phyloP scores from a whole-genome alignment of 2,888 invertebrate species.

The Anagyrus pseudococci region DNA sequence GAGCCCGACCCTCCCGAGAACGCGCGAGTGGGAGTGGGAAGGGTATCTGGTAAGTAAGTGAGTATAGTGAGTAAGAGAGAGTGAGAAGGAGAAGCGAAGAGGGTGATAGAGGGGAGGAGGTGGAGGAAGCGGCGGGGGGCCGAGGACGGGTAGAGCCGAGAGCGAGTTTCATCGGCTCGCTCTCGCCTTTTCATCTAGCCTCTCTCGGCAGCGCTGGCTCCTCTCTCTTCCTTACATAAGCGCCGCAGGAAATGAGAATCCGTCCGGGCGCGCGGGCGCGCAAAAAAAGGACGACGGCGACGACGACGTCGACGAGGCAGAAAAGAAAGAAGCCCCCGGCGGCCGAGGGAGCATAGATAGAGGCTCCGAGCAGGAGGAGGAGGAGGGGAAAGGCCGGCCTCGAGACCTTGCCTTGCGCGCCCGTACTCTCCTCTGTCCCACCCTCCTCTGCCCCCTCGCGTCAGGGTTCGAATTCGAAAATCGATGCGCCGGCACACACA shows the following conservation, averaged over 20 bases:
- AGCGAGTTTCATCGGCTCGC: constrained; percentile 51
- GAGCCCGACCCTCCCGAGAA: no score
- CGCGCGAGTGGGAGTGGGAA: no score
- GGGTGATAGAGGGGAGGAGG: background rate
- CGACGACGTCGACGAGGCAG: background rate
- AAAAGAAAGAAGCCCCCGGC: background rate
- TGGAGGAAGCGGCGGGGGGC: background rate
- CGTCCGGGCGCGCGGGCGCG: background rate
- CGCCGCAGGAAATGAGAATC: constrained; percentile 31
- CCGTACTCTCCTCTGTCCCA: no score
- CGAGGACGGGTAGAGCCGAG: background rate
- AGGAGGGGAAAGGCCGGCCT: constrained; percentile 3
- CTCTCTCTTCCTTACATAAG: constrained; percentile 9
- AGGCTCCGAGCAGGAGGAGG: background rate
- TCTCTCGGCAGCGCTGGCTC: background rate
- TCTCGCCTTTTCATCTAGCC: constrained; percentile 9
- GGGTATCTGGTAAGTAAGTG: no score
- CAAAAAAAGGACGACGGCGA: constrained; percentile 4
- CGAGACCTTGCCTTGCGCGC: background rate
- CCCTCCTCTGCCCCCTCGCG: background rate
- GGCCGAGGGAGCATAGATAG: background rate
- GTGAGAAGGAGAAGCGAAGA: background rate
- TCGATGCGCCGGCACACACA: constrained; percentile 24
- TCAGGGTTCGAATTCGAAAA: constrained; percentile 33
- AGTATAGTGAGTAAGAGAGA: background rate